phyloP scores from a whole-genome alignment of 2,113 vertebrate species.

The Nothoprocta pentlandii region DNA sequence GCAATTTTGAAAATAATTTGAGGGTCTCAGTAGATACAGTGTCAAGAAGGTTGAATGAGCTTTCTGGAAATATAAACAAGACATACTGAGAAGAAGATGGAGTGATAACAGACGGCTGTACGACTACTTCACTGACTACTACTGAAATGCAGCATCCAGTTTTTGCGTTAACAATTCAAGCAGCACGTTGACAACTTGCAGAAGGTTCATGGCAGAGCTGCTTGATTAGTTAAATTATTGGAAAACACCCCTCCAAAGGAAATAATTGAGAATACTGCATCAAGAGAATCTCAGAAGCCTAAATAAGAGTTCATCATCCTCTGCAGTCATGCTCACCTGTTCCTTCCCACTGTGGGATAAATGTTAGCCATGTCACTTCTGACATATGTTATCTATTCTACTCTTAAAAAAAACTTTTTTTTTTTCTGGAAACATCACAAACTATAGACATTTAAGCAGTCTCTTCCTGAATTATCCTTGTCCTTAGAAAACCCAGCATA shows the following conservation, averaged over 20 bases:
- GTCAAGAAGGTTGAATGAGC: background rate
- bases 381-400: background rate
- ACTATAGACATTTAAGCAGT: no score
- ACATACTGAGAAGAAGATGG: background rate
- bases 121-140: background rate
- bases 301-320: background rate
- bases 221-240: background rate
- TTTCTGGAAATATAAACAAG: background rate
- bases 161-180: background rate
- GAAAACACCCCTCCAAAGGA: conserved; percentile 29
- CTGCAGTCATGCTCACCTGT: conserved; percentile 12
- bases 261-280: conserved; percentile 40
- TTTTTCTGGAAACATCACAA: no score
- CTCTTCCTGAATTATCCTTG: no score
- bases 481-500: no score
- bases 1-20: background rate
- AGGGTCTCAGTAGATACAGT: fast-evolving
- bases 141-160: background rate
- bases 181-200: background rate
- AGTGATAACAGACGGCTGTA: background rate
- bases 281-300: conserved; percentile 15
- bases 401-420: background rate
- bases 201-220: background rate
- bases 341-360: background rate
- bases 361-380: background rate